phyloP scores from a whole-genome alignment of 2,797 vertebrate genomes.

The Acestrorhynchus altus region DNA sequence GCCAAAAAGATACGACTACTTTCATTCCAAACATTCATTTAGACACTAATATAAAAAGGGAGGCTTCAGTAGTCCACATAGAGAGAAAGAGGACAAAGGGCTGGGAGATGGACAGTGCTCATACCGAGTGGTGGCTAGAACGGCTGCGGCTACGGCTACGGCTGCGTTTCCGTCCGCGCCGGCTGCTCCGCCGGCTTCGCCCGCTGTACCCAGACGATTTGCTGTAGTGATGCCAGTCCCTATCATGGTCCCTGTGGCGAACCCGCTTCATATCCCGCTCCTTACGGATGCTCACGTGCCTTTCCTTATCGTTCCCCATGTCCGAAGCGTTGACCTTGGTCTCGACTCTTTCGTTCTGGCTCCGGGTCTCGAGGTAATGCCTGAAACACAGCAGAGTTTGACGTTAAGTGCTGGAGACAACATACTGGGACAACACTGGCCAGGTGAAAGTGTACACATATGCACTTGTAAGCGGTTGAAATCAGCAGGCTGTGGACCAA shows the following conservation, averaged over 20 bases:
- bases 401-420: not conserved
- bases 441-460: not conserved
- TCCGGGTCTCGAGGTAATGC: constrained; percentile 88
- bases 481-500: too few species aligned
- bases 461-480: too few species aligned
- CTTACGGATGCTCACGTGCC: constrained; percentile 58
- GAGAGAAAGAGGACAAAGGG: constrained; percentile 29
- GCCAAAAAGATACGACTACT: not conserved
- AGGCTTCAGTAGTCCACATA: constrained; percentile 41
- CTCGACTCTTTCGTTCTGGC: constrained; percentile 84
- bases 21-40: constrained; percentile 21
- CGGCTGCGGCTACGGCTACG: constrained; percentile 64
- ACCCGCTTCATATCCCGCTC: constrained; percentile 48
- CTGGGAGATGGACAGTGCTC: constrained; percentile 50
- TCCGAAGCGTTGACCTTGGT: constrained; percentile 78
- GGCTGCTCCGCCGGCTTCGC: constrained; percentile 83
- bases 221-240: constrained; percentile 92
- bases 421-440: not conserved
- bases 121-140: constrained; percentile 88
- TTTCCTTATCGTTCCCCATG: constrained; percentile 79
- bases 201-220: constrained; percentile 87
- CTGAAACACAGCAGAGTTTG: constrained; percentile 62
- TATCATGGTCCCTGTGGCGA: constrained; percentile 67
- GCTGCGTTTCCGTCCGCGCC: constrained; percentile 78
- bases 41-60: constrained; percentile 27